Evolutionary conservation across 30 jellyfish, hydroid and myxozoan genomes (phyloP).

Genomic region (Aurelia sp.): DNA sequence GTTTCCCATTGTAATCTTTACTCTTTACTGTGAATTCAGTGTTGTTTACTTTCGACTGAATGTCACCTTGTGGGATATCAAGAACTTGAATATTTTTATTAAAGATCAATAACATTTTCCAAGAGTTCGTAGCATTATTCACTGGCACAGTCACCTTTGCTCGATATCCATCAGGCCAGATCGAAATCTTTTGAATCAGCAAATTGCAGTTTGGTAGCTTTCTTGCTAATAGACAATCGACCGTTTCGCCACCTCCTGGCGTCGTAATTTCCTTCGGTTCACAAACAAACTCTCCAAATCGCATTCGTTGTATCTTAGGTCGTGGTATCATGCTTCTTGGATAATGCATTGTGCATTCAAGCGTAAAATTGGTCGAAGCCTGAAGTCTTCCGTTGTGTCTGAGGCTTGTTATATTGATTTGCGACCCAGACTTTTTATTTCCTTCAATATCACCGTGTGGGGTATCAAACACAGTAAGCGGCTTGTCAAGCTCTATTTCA

Average conservation of each 20-base stretch:
- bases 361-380: background rate
- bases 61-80: slow-evolving; percentile 49
- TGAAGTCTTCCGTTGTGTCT: slow-evolving; percentile 36
- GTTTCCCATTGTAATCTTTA: slow-evolving; percentile 57
- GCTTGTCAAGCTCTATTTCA: slow-evolving; percentile 38
- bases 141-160: slow-evolving; percentile 47
- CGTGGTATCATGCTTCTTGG: slow-evolving; percentile 28
- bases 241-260: background rate
- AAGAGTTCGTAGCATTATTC: slow-evolving; percentile 12
- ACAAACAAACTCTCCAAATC: slow-evolving; percentile 41
- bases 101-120: slow-evolving; percentile 55
- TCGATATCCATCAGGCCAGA: slow-evolving; percentile 46
- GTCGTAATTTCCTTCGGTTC: slow-evolving; percentile 2
- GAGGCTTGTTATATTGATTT: slow-evolving; percentile 13
- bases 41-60: slow-evolving; percentile 35
- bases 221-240: slow-evolving; percentile 8
- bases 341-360: slow-evolving; percentile 40
- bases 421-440: slow-evolving; percentile 23
- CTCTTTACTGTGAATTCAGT: slow-evolving; percentile 44
- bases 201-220: slow-evolving; percentile 10
- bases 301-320: slow-evolving; percentile 37
- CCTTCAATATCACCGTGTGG: slow-evolving; percentile 46
- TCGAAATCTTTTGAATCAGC: slow-evolving; percentile 1
- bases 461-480: slow-evolving; percentile 28
- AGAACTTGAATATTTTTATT: slow-evolving; percentile 24